Percentiles rank a stretch among this genome's conserved stretches.
Evolutionary conservation across 92 coral and sea anemone genomes (phyloP).

Genomic region (Virgularia gustaviana): DNA sequence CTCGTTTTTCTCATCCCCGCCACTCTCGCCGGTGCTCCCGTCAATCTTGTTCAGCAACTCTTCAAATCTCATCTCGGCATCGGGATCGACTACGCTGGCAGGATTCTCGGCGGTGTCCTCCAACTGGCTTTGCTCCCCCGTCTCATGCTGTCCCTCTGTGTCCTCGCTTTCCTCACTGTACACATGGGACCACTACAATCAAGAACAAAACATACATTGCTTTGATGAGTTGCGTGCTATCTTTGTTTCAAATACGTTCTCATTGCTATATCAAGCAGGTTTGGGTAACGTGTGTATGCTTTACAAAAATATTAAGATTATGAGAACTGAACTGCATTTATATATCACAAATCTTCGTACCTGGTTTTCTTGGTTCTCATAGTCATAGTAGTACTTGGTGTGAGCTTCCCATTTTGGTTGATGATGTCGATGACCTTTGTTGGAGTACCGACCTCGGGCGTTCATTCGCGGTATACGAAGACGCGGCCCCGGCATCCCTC

Average conservation of each 20-base stretch:
- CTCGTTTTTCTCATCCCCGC: conserved; percentile 47
- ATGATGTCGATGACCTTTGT: neutral
- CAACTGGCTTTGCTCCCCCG: conserved; percentile 17
- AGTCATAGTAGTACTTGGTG: neutral
- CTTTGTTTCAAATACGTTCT: neutral
- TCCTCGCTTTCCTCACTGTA: conserved; percentile 6
- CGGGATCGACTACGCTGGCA: conserved; percentile 12
- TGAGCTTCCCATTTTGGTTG: neutral
- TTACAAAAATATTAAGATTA: too few species aligned
- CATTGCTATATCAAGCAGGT: too few species aligned
- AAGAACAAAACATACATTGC: neutral
- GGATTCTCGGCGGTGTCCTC: neutral
- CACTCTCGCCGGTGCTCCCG: conserved; percentile 47
- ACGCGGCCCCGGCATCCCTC: conserved; percentile 21
- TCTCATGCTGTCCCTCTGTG: conserved; percentile 22
- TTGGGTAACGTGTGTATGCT: too few species aligned
- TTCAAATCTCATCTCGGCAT: conserved; percentile 70
- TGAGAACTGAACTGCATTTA: too few species aligned
- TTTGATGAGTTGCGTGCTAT: neutral
- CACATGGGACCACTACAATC: conserved; percentile 14
- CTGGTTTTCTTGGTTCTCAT: neutral
- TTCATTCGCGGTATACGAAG: conserved; percentile 18
- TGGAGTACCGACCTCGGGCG: neutral
- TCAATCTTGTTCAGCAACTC: conserved; percentile 86
- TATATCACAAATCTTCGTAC: neutral